These are phyloP conservation scores for Schizothorax lantsangensis DNA, from an alignment of 2,797 vertebrate genomes.

Conservation along the genomic window DNA sequence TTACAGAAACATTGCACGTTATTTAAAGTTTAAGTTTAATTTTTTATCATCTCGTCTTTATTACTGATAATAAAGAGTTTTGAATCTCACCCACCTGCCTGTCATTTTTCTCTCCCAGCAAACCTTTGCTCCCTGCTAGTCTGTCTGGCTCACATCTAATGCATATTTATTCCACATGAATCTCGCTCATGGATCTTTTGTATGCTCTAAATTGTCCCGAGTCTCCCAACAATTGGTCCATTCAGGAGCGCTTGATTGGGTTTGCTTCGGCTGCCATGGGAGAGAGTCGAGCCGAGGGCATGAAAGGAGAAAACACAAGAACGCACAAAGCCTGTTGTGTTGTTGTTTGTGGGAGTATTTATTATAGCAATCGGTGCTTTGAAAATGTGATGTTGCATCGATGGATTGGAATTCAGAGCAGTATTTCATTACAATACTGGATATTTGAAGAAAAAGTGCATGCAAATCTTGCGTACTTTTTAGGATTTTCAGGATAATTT, in stretches of 20 bases:
- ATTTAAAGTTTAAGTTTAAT: neutral
- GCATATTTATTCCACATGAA: conserved; percentile 31
- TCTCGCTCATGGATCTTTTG: conserved; percentile 45
- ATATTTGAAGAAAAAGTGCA: neutral
- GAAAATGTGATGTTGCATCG: no score
- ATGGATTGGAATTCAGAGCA: neutral
- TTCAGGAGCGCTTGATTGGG: conserved; percentile 52
- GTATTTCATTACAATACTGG: neutral
- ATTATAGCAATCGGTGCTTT: neutral
- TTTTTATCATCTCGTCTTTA: neutral
- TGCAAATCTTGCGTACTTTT: no score
- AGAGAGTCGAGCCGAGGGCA: conserved; percentile 28
- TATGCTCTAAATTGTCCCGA: conserved; percentile 41
- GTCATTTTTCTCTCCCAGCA: conserved; percentile 5
- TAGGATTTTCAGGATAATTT: neutral
- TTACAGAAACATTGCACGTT: no score
- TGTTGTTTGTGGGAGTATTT: conserved; percentile 12
- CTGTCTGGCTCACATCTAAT: neutral
- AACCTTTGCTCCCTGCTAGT: neutral
- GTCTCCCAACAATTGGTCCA: conserved; percentile 53
- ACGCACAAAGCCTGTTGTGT: conserved; percentile 29
- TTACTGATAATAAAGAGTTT: neutral
- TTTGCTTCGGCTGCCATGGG: conserved; percentile 48
- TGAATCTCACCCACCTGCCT: conserved; percentile 20
- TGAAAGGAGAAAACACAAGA: conserved; percentile 14